A percentile compares a stretch with the other conserved stretches of the same genome.
These are phyloP conservation scores for Bibio marci DNA, from an alignment of 2,888 invertebrate species.

Conservation along the genomic window DNA sequence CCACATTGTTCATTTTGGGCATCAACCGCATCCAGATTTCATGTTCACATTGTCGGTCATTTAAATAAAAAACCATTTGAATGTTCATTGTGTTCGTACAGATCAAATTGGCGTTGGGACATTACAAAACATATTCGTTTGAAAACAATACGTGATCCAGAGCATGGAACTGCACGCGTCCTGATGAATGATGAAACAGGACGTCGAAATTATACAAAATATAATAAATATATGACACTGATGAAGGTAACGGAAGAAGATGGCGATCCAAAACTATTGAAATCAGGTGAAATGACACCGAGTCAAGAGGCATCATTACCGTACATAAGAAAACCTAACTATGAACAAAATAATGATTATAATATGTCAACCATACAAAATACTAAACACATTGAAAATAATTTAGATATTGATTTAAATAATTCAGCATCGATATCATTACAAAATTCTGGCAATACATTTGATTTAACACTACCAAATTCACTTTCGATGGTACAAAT, in stretches of 20 bases:
- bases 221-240: constrained; percentile 72
- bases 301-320: constrained; percentile 35
- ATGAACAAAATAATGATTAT: no score
- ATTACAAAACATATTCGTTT: constrained; percentile 89
- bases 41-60: constrained; percentile 86
- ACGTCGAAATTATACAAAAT: constrained; percentile 79
- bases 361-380: no score
- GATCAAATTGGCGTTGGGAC: constrained; percentile 95
- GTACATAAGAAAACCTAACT: constrained; percentile 20
- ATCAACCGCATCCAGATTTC: constrained; percentile 80
- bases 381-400: no score
- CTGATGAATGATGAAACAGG: constrained; percentile 86
- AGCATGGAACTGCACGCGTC: constrained; percentile 64
- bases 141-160: constrained; percentile 69
- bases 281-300: constrained; percentile 29
- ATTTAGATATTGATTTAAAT: no score
- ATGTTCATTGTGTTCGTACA: constrained; percentile 83
- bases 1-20: constrained; percentile 88
- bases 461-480: no score
- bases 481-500: no score
- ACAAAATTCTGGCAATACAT: no score
- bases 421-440: no score
- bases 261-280: constrained; percentile 29
- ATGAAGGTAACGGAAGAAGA: constrained; percentile 39
- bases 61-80: constrained; percentile 87